These are phyloP conservation scores for Anneissia japonica DNA, from an alignment of 35 echinoderm and acorn worm species.

Conservation along the genomic window DNA sequence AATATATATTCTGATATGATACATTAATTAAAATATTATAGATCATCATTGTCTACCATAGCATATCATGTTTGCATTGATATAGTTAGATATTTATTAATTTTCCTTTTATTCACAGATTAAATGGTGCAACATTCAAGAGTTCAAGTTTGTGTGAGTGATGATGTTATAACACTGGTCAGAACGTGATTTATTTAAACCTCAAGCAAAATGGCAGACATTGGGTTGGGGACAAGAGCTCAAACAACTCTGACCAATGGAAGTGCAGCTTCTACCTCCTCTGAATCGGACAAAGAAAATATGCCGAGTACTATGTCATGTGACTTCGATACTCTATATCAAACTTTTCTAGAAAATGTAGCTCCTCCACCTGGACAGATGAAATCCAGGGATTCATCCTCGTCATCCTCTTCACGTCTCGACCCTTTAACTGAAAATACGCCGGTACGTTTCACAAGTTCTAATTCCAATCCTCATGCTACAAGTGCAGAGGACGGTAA, in stretches of 20 bases:
- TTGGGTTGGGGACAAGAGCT: not conserved
- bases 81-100: too few species aligned
- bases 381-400: not conserved
- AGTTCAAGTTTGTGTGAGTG: not conserved
- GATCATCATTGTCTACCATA: too few species aligned
- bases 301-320: not conserved
- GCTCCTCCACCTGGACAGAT: not conserved
- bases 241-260: not conserved
- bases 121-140: not conserved
- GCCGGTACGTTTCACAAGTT: not conserved
- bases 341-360: not conserved
- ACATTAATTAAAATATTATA: too few species aligned
- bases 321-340: not conserved
- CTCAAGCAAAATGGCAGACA: not conserved
- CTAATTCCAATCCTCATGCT: not conserved
- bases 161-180: not conserved
- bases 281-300: not conserved
- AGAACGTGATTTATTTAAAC: too few species aligned
- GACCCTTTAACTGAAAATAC: not conserved
- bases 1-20: too few species aligned
- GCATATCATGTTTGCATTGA: too few species aligned
- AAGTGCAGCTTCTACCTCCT: not conserved
- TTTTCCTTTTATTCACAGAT: not conserved
- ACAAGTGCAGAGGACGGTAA: constrained; percentile 37
- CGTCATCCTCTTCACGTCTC: not conserved